Base-by-base conservation (phyloP, 2,797 vertebrate species). In the Trachops cirrhosus region DNA sequence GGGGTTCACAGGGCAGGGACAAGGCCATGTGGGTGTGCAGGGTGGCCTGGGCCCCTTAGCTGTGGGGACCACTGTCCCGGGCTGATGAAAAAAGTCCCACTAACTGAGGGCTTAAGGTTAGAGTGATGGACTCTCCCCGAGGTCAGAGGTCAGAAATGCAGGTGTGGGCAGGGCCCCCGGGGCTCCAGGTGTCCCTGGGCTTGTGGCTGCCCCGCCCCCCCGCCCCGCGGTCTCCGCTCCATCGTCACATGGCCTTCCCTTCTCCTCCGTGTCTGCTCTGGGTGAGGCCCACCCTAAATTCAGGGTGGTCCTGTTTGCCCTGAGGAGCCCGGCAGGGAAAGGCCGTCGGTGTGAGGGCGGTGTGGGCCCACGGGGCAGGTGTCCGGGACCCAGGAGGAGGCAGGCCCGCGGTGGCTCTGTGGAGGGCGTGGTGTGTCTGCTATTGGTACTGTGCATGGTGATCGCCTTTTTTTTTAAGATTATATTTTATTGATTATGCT, bases 221-320 rank as follows among this genome's bases (percentile, higher is more conserved):
- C 41, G 8, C 8, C 41, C 11, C 50, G 3, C 26, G 2, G 5
- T 12, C 62, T 15, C 41, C 21, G 32, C 37, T 37, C 19, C 1
- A 0, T 8, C 0, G 0, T n/a, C 71, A 16, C 3, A 0, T 0
- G 1, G 52, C 37, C 1, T 5, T 14, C n/a, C 29, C 12, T 14
- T 29, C 57, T 19, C 32, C 6, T 3, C 16, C 41, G 14, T 34
- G 32, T 67, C 32, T 19, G 3, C 37, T 26, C 68, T 32, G 71
- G 41, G 0, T 57, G 6, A 57, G 54, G 9, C 24, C 21, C 10
- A 5, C 26, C 54, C 54, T 57, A 11, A 57, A 26, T 57, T 24
- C 57, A 59, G 57, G 57, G 24, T 59, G 57, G 57, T 59, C 48
- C 3, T 10, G 21, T 22, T 70, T 32, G 48, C 54, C 9, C 4